Base-by-base conservation (phyloP, 1,140 invertebrate species). In the Belonocnema kinseyi region DNA sequence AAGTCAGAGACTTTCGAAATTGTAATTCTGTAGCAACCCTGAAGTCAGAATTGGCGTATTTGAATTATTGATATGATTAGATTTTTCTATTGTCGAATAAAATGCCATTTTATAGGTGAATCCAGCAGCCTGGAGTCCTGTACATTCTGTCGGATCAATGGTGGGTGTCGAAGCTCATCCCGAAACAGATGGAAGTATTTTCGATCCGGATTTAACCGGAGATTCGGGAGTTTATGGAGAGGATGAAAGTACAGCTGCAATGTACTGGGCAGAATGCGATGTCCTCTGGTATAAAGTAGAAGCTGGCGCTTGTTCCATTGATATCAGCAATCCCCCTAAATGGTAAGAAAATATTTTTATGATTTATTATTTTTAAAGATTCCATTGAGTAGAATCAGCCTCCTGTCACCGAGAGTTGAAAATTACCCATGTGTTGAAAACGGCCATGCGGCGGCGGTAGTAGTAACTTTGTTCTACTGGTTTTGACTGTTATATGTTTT, bases 61-160 rank as follows among this genome's bases (percentile, higher is more conserved):
- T 46, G 1, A 83, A 56, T 54, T 73, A 16, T 54, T 54, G 50
- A 16, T 70, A 16, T 19, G 10, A 26, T 12, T 54, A 61, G 8
- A 19, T 52, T 61, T 53, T 77, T 77, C 73, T 53, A 78, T 74
- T 53, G 21, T 71, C 46, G 58, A 74, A 26, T 40, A 54, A 77
- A 3, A 58, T 82, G 74, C 66, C 13, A 74, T 72, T 73, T 54
- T 14, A 26, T 19, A 90, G 89, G 87, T 91, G 79, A 96, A 96
- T 91, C 95, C 95, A 50, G 93, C 95, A 85, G 95, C 95, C 21
- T 96, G 96, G 96, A 96, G 95, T 87, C 96, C 96, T 16, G 95
- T 96, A 14, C 93, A 95, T 80, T 96, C 95, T 80, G 95, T 96
- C 14, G 96, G 96, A 7, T 96, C 95, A 50, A 94, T 96, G 88